Conservation (phyloP, 1,140 invertebrate genomes). For the Colletes gigas region DNA sequence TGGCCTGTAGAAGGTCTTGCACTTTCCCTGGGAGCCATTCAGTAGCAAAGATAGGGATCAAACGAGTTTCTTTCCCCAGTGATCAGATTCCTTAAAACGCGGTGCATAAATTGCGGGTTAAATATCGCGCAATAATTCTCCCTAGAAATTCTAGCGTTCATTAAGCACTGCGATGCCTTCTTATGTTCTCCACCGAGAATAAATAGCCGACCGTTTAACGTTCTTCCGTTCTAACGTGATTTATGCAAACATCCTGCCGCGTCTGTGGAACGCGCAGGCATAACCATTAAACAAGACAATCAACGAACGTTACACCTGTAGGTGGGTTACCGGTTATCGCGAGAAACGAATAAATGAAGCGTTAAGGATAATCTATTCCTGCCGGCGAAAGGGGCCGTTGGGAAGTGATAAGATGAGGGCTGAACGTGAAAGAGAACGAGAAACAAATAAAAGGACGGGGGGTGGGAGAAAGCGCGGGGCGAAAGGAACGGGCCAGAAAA, state of each 20-base stretch:
- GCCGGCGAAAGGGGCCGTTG: slow-evolving; percentile 3
- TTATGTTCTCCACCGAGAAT: neutral
- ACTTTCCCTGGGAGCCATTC: too few species aligned
- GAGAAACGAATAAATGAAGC: slow-evolving; percentile 38
- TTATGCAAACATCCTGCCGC: slow-evolving; percentile 7
- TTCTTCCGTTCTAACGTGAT: neutral
- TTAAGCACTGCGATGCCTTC: neutral
- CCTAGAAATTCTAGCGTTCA: neutral
- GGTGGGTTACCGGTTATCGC: slow-evolving; percentile 22
- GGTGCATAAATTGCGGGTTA: neutral
- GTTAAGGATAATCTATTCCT: slow-evolving; percentile 29
- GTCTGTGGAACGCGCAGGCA: neutral
- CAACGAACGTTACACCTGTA: slow-evolving; percentile 38
- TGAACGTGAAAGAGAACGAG: neutral
- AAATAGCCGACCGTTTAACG: slow-evolving; percentile 14
- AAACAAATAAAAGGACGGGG: neutral
- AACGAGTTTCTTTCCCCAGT: too few species aligned
- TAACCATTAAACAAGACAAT: slow-evolving; percentile 36
- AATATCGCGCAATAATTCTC: neutral
- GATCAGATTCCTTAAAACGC: neutral
- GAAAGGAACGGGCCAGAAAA: neutral
- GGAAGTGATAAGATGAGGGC: neutral
- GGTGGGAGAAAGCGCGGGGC: too few species aligned
- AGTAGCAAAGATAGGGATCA: too few species aligned
- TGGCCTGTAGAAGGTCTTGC: too few species aligned